Base-by-base conservation (phyloP, 2,797 vertebrate species). In the Siniperca obscura region DNA sequence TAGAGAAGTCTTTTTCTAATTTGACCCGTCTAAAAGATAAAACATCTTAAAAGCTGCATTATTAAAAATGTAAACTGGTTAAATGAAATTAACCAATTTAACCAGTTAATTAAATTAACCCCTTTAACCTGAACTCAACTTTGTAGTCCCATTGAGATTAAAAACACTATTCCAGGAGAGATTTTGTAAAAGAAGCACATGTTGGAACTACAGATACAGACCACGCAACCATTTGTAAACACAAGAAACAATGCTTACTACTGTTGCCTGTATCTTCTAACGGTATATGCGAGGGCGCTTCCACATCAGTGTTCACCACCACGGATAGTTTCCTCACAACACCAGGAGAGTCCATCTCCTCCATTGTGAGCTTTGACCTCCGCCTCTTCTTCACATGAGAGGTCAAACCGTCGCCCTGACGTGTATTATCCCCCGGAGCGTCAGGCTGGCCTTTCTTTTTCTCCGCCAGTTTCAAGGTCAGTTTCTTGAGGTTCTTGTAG, bases 401-500 rank as follows among this genome's bases (percentile, higher is more conserved):
- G 6, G 83, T 76, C 76, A 86, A 68, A 66, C 62, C 17, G 5
- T 76, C 67, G 0, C 21, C 70, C 1, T 64, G 50, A 7, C 76
- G 67, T 17, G 25, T 1, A 46, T 14, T 25, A 72, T 84, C 87
- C 5, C 34, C 86, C 34, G 76, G 81, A 5, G 59, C 13, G 19
- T 81, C 70, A 0, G 79, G 40, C 4, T 85, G 90, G n/a, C 78
- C 70, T 87, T 81, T 93, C 89, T 92, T 95, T 62, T 94, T 94
- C 87, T 92, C 93, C 0, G 93, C 92, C 73, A 95, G 80, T 68
- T 94, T 94, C 44, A 94, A 89, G 0, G 95, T 95, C 38, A 96
- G 93, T 81, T 93, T 95, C 84, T 95, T 96, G 34, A 96, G 91
- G 79, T 97, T 97, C 85, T 97, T 96, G 75, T 97, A 97, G 73